Conservation (phyloP, 2,888 invertebrate species). For the Cosmia pyralina region DNA sequence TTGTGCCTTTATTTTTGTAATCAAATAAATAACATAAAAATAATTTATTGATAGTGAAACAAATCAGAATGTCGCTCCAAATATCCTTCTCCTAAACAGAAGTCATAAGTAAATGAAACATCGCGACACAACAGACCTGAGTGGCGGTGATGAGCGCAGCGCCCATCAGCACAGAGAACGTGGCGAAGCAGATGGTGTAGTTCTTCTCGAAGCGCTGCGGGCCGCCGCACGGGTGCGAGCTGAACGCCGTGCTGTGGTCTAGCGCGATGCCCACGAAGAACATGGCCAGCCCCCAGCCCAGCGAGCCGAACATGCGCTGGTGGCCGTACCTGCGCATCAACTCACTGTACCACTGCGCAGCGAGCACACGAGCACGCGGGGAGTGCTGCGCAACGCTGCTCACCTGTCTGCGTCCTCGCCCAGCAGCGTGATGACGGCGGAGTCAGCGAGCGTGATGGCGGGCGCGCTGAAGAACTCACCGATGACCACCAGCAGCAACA, state of each 20-base stretch:
- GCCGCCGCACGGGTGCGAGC: conserved; percentile 96
- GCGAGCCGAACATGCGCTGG: conserved; percentile 99
- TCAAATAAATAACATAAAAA: background rate
- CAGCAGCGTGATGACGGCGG: conserved; percentile 96
- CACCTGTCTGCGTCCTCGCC: conserved; percentile 96
- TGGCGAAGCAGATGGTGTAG: conserved; percentile 99
- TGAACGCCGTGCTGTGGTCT: conserved; percentile 99
- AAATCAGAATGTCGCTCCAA: conserved; percentile 1
- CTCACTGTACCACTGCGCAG: background rate
- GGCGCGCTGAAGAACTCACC: conserved; percentile 99
- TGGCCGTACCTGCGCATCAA: conserved; percentile 93
- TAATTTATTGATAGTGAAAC: background rate
- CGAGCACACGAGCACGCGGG: background rate
- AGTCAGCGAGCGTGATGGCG: conserved; percentile 98
- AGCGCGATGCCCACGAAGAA: conserved; percentile 99
- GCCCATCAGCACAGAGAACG: conserved; percentile 98
- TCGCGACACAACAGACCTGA: conserved; percentile 90
- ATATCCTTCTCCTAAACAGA: background rate
- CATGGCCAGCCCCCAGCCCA: conserved; percentile 99
- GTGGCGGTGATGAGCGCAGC: conserved; percentile 97
- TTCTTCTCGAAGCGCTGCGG: conserved; percentile 98
- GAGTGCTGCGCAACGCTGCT: background rate
- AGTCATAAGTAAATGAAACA: background rate
- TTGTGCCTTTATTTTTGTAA: background rate
- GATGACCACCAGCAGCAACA: conserved; percentile 97